Conservation (phyloP, 2,113 vertebrate species). For the Lophochroa leadbeateri region DNA sequence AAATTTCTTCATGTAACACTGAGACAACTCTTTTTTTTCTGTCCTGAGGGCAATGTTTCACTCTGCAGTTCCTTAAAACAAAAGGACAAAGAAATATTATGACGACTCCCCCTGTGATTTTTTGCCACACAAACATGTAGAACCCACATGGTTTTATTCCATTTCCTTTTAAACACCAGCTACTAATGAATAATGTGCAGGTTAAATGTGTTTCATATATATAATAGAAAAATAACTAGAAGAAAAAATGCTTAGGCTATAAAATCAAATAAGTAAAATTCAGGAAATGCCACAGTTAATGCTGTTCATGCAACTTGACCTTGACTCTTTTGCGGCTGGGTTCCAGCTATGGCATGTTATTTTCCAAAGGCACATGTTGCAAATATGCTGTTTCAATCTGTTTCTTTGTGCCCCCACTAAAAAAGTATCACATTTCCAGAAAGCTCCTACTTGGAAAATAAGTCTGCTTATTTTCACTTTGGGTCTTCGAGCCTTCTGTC, state of each 20-base stretch:
- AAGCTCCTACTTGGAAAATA: background rate
- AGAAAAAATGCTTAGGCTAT: background rate
- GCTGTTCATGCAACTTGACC: slow-evolving; percentile 13
- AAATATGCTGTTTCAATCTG: background rate
- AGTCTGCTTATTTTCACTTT: background rate
- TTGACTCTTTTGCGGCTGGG: background rate
- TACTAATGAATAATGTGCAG: background rate
- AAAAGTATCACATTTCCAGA: background rate
- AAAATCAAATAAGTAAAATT: background rate
- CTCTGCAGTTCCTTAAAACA: background rate
- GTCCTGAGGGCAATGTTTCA: background rate
- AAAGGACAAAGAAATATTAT: background rate
- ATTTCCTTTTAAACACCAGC: slow-evolving; percentile 3
- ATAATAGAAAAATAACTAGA: background rate
- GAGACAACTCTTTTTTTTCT: background rate
- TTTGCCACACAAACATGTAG: background rate
- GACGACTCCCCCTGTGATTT: background rate
- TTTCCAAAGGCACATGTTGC: slow-evolving; percentile 12
- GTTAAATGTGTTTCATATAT: slow-evolving; percentile 22
- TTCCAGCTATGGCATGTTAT: background rate
- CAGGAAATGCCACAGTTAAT: slow-evolving; percentile 41
- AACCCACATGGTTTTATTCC: background rate
- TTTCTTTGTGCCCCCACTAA: background rate
- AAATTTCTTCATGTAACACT: background rate
- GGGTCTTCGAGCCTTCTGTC: background rate